phyloP scores from a whole-genome alignment of 2,797 vertebrate species.

The Cichlasoma orientale region DNA sequence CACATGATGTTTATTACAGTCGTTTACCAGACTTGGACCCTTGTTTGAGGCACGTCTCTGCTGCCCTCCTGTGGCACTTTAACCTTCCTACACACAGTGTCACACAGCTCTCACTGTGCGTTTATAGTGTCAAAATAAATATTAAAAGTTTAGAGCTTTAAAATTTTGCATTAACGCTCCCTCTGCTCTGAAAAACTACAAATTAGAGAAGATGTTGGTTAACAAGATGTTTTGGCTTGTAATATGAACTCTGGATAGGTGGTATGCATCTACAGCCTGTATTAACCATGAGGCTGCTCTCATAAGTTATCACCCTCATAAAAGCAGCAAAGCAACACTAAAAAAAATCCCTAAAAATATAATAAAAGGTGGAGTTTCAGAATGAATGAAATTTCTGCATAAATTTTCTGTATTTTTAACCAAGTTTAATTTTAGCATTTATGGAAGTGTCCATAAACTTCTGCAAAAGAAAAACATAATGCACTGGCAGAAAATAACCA shows the following conservation, averaged over 20 bases:
- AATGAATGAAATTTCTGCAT: not conserved
- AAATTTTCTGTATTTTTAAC: not conserved
- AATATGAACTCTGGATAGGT: too few relatives aligned
- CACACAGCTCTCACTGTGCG: not conserved
- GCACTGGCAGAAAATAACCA: rapidly evolving
- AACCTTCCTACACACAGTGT: not conserved
- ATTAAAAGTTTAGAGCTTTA: rapidly evolving
- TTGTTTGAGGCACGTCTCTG: not conserved
- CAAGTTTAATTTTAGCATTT: not conserved
- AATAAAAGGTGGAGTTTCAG: not conserved
- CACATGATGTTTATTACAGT: not conserved
- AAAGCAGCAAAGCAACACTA: not conserved
- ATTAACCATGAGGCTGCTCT: too few relatives aligned
- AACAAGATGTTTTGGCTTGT: too few relatives aligned
- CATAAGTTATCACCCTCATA: too few relatives aligned
- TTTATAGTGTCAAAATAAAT: not conserved
- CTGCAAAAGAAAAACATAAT: not conserved
- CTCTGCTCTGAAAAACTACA: too few relatives aligned
- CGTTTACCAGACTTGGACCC: not conserved
- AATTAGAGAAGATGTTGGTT: too few relatives aligned
- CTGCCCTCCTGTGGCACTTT: constrained; percentile 21
- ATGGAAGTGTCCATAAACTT: not conserved
- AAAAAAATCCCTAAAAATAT: too few relatives aligned
- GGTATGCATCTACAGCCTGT: too few relatives aligned
- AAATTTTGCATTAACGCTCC: not conserved